Percentiles rank a stretch among this genome's conserved stretches.
phyloP scores from a whole-genome alignment of 2,113 vertebrate species.

The Otolemur garnettii region DNA sequence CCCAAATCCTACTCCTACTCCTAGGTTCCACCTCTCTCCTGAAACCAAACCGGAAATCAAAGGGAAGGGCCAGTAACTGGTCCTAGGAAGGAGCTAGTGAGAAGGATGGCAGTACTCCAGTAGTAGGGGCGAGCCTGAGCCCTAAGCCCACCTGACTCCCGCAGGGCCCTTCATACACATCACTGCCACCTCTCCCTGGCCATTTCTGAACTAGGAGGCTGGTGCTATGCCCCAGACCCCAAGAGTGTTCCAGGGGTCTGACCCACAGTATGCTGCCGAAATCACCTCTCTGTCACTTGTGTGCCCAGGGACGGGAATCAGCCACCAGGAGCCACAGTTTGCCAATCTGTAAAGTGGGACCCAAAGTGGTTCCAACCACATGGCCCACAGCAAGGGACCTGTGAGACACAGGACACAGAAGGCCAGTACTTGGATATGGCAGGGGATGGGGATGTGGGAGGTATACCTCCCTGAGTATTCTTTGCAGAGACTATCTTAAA shows the following conservation, averaged over 20 bases:
- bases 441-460: no score
- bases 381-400: fast-evolving
- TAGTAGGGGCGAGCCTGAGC: neutral
- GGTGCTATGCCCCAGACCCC: neutral
- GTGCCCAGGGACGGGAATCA: neutral
- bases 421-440: neutral
- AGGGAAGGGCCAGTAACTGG: no score
- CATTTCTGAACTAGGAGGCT: neutral
- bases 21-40: neutral
- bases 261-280: neutral
- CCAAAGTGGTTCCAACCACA: neutral
- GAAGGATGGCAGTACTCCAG: neutral
- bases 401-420: neutral
- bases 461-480: neutral
- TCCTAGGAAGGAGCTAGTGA: neutral
- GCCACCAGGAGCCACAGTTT: neutral
- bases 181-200: no score
- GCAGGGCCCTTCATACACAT: neutral
- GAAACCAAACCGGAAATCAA: neutral
- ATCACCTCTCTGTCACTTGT: neutral
- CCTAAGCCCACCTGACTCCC: neutral
- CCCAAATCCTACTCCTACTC: neutral
- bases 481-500: neutral
- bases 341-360: constrained; percentile 1
- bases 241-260: fast-evolving